Base-by-base conservation (phyloP, 2,797 vertebrate species). In the Sebastolobus alascanus region DNA sequence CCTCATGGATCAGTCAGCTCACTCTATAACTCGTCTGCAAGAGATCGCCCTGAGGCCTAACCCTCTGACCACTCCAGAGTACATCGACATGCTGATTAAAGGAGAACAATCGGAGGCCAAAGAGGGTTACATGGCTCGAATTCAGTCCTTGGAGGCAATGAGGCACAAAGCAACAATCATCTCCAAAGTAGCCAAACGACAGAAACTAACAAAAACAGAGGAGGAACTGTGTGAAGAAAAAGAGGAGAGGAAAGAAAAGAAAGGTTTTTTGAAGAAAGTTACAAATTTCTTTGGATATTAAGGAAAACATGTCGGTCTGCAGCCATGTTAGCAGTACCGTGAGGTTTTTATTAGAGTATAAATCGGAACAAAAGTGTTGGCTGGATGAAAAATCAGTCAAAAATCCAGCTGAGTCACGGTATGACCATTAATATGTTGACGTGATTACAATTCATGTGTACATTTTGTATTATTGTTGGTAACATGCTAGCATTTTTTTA, bases 41-140 rank as follows among this genome's bases (percentile, higher is more conserved):
- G 90, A 93, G 79, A 94, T 94, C n/a, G 84, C 90, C 3, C 83
- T 93, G 68, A 90, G 73, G 35, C 88, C 92, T 0, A 90, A 93
- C 52, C 91, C 92, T n/a, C 81, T 93, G 20, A 80, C 86, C 29
- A 89, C 84, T 4, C 89, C 90, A 37, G 89, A 87, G 22, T 94
- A 93, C 87, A 92, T 94, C 2, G 82, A 93, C 43, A 22, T 92
- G 77, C 68, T 93, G 31, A 93, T 94, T 3, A 66, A 93, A 35
- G 87, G 86, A 14, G 94, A 94, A 16, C 77, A 55, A 56, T 66
- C 83, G 0, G 87, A 90, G 50, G 85, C 68, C 46, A 91, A 89
- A 72, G 5, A 13, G 2, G 93, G 93, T 4, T 93, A 77, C 37
- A 0, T 2, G 29, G 76, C 83, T 31, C 85, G 90, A 25, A 75